These are phyloP conservation scores for Rhineura floridana DNA, from an alignment of 2,113 vertebrate genomes.

Conservation along the genomic window DNA sequence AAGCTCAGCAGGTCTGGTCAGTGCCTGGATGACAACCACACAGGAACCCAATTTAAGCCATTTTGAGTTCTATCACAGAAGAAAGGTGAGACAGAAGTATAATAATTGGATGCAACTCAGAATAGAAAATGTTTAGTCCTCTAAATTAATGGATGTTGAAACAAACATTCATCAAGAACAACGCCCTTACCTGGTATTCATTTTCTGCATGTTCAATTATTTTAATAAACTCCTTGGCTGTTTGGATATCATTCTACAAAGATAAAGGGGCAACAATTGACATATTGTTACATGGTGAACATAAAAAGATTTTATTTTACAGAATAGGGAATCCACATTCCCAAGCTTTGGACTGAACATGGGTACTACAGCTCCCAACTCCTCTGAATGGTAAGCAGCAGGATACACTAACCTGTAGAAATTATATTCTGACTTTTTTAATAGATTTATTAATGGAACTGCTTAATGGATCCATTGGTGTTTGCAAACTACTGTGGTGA, in stretches of 20 bases:
- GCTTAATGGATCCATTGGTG: neutral
- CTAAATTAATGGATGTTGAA: neutral
- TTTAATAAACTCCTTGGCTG: conserved; percentile 94
- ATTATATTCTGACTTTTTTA: neutral
- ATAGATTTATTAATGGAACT: neutral
- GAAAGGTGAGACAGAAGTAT: neutral
- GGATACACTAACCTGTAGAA: neutral
- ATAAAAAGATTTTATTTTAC: neutral
- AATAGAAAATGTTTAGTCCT: neutral
- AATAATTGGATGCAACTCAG: neutral
- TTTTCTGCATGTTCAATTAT: conserved; percentile 93
- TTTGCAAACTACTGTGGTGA: neutral
- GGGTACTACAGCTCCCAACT: neutral
- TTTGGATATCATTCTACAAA: conserved; percentile 87
- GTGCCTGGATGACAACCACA: neutral
- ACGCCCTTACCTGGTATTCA: conserved; percentile 90
- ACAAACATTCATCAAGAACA: neutral
- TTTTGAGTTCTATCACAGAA: neutral
- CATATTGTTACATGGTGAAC: neutral
- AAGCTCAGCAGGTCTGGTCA: neutral
- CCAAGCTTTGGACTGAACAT: neutral
- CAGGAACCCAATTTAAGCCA: neutral
- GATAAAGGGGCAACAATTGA: neutral
- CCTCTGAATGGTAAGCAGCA: neutral
- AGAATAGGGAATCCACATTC: neutral